Base-by-base conservation (phyloP, 1,140 invertebrate genomes). In the Lepidotrigona ventralis region DNA sequence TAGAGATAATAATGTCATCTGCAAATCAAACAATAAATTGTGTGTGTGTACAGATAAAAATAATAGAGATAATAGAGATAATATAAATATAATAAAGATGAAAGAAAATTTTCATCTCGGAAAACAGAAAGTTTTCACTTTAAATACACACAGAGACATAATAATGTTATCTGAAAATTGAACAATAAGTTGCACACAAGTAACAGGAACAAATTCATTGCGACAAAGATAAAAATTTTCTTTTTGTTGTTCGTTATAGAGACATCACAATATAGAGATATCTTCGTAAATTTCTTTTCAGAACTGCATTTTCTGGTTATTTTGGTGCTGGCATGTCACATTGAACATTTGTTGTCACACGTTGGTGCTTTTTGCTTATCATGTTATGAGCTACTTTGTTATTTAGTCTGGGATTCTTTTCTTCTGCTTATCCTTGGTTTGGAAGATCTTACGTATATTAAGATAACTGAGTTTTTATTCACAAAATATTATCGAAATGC, bases 1-100 rank as follows among this genome's bases (percentile, higher is more conserved):
- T 70, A 97, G 95, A 87, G 97, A 97, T 72, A 97, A 95, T 68
- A 97, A 92, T n/a, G 96, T 96, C 85, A 96, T 95, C 97, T 97
- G 95, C 17, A 95, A 93, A 64, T 1, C 39, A 72, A 75, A 54
- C 60, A n/a, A 56, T 54, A 26, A 19, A 14, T 81, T n/a, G 21
- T 23, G 33, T 33, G 33, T 33, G 33, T 2, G 2, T 46, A 8
- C 9, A 46, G 39, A 46, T 46, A 8, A 8, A 46, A 8, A 46
- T 46, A 46, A 8, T 46, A 46, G 39, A 46, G 39, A 8, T 46
- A 46, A 46, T 46, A 46, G 9, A 8, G 6, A 29, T 33, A 33
- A n/a, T 3, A 46, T 46, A 46, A 46, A 46, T 8, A 46, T 46
- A 46, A 46, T 46, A 46, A 46, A 46, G 39, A 46, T 46, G 8